Conservation (phyloP, 2,113 vertebrate species). For the Rhipidura dahli region DNA sequence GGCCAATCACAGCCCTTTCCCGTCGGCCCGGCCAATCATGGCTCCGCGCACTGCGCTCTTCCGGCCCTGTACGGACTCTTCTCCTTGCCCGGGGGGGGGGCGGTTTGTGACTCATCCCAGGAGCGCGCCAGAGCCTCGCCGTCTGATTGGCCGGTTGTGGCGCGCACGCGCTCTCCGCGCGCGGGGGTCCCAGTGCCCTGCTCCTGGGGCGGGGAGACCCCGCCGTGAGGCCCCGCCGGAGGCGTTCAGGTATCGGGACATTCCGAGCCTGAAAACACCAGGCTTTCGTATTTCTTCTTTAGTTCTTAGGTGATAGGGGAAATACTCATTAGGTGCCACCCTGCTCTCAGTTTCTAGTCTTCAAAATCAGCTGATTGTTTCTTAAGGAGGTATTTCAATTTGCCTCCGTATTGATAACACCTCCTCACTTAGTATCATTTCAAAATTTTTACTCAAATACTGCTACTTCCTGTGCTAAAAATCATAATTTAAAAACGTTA, state of each 20-base stretch:
- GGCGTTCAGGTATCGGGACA: fast-evolving
- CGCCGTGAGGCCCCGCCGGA: fast-evolving
- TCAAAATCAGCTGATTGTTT: not conserved
- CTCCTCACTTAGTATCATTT: too few relatives aligned
- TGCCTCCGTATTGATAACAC: not conserved
- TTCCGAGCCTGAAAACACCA: fast-evolving
- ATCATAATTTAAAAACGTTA: not conserved
- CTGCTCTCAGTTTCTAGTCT: not conserved
- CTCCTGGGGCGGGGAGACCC: fast-evolving
- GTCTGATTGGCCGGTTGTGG: not conserved
- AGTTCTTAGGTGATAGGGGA: not conserved
- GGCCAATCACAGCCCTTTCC: not conserved
- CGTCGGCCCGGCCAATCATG: not conserved
- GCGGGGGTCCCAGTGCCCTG: fast-evolving
- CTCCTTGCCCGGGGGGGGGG: not conserved
- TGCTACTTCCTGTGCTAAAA: not conserved
- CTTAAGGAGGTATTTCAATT: not conserved
- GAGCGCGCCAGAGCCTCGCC: fast-evolving
- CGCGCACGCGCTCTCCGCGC: fast-evolving
- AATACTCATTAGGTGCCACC: too few relatives aligned
- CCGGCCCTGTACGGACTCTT: not conserved
- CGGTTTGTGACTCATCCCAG: not conserved
- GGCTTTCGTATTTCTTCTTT: not conserved
- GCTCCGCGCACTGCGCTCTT: not conserved
- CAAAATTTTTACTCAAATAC: not conserved